Evolutionary conservation across 2,113 vertebrate species (phyloP), one percentile per base, ranked within the genome.

Genomic region (Plecturocebus donacophilus): DNA sequence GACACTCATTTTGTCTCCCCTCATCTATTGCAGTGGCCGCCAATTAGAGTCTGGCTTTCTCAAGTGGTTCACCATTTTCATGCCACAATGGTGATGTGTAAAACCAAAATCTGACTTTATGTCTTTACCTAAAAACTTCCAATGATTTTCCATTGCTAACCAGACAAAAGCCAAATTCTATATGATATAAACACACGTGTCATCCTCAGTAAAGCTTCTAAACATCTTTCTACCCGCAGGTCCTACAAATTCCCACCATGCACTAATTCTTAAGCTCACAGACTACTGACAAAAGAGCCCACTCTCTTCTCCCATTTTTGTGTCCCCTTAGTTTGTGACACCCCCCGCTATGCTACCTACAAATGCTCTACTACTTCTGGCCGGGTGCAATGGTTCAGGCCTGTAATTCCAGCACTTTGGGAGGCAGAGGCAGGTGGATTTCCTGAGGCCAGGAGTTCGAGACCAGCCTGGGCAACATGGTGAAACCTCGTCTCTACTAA

Each of bases 11-110:
- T 61, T 23, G 49, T 23, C 47, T 5, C 25, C 49, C 27, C 35
- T 49, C 0, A 10, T 30, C 19, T 13, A 16, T 2, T 38, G 1
- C 25, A n/a, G 10, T 27, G 23, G 8, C 23, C 11, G 25, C 25
- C 4, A 61, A 8, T 35, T 42, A 56, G 27, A 81, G 42, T 40
- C 35, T 12, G n/a, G 10, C 27, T 68, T 80, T 61, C 68, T 73
- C 45, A 64, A 79, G 32, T 58, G 35, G 49, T 11, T 40, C 10
- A 68, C 23, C 8, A 20, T 40, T 81, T n/a, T 86, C 61, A 83
- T 52, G 19, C 9, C 35, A 92, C 13, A n/a, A 68, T 71, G 73
- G 70, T 38, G 73, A 7, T 25, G 2, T 35, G 3, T 47, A 68
- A 93, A 49, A 42, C n/a, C 5, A 12, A 93, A 68, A 71, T 85